These are phyloP conservation scores for Phainopepla nitens DNA, from an alignment of 2,113 vertebrate genomes.

Conservation along the genomic window DNA sequence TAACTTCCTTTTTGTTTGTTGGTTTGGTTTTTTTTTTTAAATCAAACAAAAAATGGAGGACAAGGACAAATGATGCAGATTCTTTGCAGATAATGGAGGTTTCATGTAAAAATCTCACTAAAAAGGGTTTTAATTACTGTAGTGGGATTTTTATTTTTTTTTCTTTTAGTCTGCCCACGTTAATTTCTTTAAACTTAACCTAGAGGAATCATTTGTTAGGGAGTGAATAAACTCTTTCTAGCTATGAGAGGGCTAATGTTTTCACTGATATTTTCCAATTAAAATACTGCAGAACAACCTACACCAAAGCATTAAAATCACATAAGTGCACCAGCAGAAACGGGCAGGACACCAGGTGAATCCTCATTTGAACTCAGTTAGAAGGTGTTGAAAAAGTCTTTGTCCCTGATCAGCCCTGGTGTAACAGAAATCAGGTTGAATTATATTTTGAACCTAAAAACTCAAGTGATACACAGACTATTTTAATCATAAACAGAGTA, in stretches of 20 bases:
- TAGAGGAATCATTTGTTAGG: not conserved
- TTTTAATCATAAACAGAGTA: not conserved
- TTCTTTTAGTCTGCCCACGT: not conserved
- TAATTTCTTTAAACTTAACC: not conserved
- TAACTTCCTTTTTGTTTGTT: not conserved
- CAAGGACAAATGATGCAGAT: not conserved
- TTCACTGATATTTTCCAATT: not conserved
- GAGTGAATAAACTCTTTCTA: not conserved
- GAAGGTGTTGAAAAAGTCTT: not conserved
- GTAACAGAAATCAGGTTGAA: not conserved
- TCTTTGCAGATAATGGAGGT: not conserved
- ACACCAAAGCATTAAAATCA: not conserved
- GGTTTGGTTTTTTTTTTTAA: not conserved
- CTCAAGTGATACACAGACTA: not conserved
- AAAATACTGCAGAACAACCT: not conserved
- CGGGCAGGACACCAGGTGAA: not conserved
- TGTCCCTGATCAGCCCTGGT: not conserved
- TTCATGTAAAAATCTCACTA: not conserved
- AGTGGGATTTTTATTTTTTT: not conserved
- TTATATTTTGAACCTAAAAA: not conserved
- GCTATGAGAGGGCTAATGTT: not conserved
- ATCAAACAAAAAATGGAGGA: not conserved
- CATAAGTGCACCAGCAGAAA: accelerated
- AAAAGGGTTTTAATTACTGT: not conserved
- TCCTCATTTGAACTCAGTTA: not conserved